Conservation (phyloP, 1,140 invertebrate species). For the Heliothis subflexa region DNA sequence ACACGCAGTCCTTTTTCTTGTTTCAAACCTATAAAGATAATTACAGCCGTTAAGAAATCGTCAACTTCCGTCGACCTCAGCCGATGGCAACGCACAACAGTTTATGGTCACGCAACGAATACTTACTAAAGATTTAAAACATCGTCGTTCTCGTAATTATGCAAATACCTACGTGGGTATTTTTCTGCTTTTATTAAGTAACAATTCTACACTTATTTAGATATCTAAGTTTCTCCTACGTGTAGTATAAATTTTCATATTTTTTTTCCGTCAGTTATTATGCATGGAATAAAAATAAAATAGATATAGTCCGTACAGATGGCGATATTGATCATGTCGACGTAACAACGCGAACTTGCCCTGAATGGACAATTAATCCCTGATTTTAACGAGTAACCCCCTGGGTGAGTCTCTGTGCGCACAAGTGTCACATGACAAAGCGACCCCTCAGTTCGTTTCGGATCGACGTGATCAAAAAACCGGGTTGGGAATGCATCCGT, state of each 20-base stretch:
- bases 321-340: constrained; percentile 42
- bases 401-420: constrained; percentile 71
- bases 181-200: no score
- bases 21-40: constrained; percentile 52
- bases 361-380: constrained; percentile 70
- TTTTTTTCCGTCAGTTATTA: no score
- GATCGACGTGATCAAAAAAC: constrained; percentile 82
- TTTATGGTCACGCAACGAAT: constrained; percentile 66
- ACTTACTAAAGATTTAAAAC: constrained; percentile 13
- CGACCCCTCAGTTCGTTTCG: constrained; percentile 78
- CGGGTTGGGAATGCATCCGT: constrained; percentile 81
- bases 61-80: constrained; percentile 71
- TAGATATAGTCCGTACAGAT: constrained; percentile 14
- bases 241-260: no score
- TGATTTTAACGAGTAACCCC: constrained; percentile 78
- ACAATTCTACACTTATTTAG: no score
- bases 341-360: constrained; percentile 42
- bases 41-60: constrained; percentile 72
- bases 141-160: neutral
- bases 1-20: constrained; percentile 48
- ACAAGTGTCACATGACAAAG: constrained; percentile 85
- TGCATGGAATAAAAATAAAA: neutral
- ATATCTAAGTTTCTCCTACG: no score
- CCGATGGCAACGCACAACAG: constrained; percentile 51
- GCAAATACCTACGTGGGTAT: neutral